Evolutionary conservation across 2,797 vertebrate species (phyloP).

Genomic region (Oryzias sinensis): DNA sequence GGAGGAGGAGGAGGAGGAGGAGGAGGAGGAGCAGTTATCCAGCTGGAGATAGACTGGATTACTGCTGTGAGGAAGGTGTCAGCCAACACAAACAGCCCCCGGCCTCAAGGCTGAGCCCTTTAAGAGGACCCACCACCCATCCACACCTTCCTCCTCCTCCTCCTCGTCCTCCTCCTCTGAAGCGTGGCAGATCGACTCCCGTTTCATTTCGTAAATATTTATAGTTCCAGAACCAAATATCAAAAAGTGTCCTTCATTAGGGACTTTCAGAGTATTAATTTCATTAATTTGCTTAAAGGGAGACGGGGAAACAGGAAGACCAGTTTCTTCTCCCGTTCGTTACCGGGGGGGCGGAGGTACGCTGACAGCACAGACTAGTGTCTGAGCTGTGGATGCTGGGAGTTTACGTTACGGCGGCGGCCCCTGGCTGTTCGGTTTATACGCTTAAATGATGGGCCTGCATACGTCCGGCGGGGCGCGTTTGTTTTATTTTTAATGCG

Average conservation of each 20-base stretch:
- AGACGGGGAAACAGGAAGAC: no score
- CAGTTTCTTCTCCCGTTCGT: no score
- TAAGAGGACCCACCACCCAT: constrained; percentile 37
- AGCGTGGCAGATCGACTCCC: no score
- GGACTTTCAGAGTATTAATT: no score
- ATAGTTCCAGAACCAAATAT: no score
- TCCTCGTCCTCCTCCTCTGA: background rate
- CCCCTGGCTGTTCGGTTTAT: constrained; percentile 64
- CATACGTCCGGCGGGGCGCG: constrained; percentile 49
- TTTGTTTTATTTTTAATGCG: constrained; percentile 78
- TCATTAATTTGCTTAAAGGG: no score
- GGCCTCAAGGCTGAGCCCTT: constrained; percentile 58
- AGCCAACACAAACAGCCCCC: constrained; percentile 72
- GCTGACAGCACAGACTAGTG: constrained; percentile 47
- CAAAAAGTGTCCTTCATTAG: no score
- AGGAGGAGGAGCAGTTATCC: constrained; percentile 49
- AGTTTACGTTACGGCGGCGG: constrained; percentile 67
- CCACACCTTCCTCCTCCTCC: constrained; percentile 32
- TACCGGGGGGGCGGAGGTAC: constrained; percentile 11
- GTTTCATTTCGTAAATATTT: no score
- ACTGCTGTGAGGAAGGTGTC: constrained; percentile 72
- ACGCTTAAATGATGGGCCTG: constrained; percentile 34
- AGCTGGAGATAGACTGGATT: constrained; percentile 74
- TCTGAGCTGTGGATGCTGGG: constrained; percentile 62
- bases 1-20: constrained; percentile 34